A percentile compares a stretch with the other conserved stretches of the same genome.
phyloP scores from a whole-genome alignment of 1,140 invertebrate species.

The Drosophila nigromelanica region DNA sequence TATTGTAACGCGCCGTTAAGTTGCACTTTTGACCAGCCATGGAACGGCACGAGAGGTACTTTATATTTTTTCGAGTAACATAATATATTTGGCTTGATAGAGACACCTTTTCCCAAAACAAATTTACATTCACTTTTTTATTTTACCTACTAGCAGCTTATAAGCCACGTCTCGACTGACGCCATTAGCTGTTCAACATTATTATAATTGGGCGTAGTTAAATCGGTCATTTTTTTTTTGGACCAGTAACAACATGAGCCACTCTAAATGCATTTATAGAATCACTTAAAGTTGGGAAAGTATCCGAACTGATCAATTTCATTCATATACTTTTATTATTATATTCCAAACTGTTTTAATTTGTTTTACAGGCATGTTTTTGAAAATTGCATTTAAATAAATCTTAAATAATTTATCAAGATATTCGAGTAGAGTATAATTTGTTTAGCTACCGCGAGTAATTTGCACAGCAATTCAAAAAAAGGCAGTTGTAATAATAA shows the following conservation, averaged over 20 bases:
- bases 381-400: too few relatives aligned
- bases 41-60: constrained; percentile 15
- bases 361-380: too few relatives aligned
- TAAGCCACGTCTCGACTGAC: not conserved
- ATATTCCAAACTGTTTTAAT: too few relatives aligned
- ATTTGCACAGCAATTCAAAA: too few relatives aligned
- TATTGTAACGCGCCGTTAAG: constrained; percentile 22
- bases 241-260: constrained; percentile 1
- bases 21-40: constrained; percentile 56
- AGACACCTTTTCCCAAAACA: constrained; percentile 14
- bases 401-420: too few relatives aligned
- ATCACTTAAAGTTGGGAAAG: not conserved
- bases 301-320: too few relatives aligned
- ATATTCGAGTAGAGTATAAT: too few relatives aligned
- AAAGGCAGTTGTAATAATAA: too few relatives aligned
- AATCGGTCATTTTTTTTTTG: constrained; percentile 44
- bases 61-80: constrained; percentile 23
- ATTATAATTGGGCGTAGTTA: constrained; percentile 49
- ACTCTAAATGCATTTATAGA: not conserved
- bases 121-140: constrained; percentile 55
- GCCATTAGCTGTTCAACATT: constrained; percentile 1
- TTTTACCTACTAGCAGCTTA: constrained; percentile 1
- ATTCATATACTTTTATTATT: too few relatives aligned
- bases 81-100: constrained; percentile 43
- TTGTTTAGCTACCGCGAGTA: too few relatives aligned